phyloP scores from a whole-genome alignment of 2,797 vertebrate species.

The Xenentodon cancila region DNA sequence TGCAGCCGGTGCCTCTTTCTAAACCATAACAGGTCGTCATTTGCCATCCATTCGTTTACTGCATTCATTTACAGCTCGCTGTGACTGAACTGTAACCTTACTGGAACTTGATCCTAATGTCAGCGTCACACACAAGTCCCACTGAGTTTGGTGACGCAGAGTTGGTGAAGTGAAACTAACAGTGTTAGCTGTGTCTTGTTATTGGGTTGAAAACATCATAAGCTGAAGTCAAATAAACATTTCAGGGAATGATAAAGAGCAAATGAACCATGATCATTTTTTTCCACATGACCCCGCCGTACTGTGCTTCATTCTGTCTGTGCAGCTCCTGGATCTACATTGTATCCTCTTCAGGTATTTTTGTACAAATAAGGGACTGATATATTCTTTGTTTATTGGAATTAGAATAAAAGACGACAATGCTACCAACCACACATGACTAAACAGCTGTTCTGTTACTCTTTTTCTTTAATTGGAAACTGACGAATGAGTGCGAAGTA shows the following conservation, averaged over 20 bases:
- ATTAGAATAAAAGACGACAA: conserved; percentile 98
- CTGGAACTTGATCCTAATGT: conserved; percentile 47
- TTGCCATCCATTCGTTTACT: conserved; percentile 50
- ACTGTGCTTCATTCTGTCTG: conserved; percentile 91
- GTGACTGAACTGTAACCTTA: conserved; percentile 43
- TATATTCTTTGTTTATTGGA: conserved; percentile 97
- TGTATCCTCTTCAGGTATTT: conserved; percentile 99
- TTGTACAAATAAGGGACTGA: conserved; percentile 99
- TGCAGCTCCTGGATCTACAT: conserved; percentile 91
- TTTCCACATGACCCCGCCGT: conserved; percentile 78
- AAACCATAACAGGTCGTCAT: conserved; percentile 46
- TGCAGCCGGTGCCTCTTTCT: conserved; percentile 87
- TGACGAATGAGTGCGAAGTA: background rate
- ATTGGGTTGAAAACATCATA: conserved; percentile 75
- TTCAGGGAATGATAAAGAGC: conserved; percentile 81
- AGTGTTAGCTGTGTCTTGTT: conserved; percentile 59
- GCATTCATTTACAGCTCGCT: conserved; percentile 5
- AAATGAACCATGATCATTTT: conserved; percentile 45
- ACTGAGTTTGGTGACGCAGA: conserved; percentile 44
- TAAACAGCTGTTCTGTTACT: conserved; percentile 37
- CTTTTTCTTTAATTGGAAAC: background rate
- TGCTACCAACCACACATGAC: conserved; percentile 83
- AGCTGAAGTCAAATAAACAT: conserved; percentile 80
- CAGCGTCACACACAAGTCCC: conserved; percentile 73
- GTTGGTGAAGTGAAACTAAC: conserved; percentile 65